These are phyloP conservation scores for Sesamia nonagrioides DNA, from an alignment of 1,140 invertebrate genomes.

Conservation along the genomic window DNA sequence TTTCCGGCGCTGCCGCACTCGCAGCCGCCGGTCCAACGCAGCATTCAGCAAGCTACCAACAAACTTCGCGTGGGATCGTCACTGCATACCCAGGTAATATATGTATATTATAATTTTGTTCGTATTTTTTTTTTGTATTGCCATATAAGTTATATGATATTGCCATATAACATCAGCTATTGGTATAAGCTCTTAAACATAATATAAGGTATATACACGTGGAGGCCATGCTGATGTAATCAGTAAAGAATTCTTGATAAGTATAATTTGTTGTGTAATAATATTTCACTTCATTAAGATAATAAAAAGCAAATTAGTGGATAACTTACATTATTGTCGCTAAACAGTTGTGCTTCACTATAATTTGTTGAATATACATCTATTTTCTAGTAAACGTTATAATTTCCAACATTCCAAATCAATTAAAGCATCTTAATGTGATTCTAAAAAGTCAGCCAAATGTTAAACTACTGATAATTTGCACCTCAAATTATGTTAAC, in stretches of 20 bases:
- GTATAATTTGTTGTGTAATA: conserved; percentile 42
- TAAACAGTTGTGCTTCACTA: neutral
- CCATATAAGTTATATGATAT: no score
- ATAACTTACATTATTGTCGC: conserved; percentile 26
- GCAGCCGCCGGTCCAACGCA: conserved; percentile 87
- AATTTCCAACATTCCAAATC: no score
- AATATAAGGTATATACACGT: neutral
- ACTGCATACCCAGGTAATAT: conserved; percentile 94
- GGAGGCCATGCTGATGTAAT: conserved; percentile 30
- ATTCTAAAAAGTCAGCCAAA: no score
- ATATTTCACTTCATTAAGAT: conserved; percentile 38
- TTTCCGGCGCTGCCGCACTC: conserved; percentile 96
- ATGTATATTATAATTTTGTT: no score
- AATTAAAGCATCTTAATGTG: no score
- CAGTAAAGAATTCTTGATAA: conserved; percentile 40
- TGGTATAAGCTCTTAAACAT: neutral
- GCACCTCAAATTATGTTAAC: no score
- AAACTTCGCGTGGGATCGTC: conserved; percentile 93
- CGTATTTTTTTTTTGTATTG: no score
- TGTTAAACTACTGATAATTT: no score
- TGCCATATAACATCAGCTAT: neutral
- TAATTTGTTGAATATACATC: neutral
- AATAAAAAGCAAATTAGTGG: conserved; percentile 34
- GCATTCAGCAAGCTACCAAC: conserved; percentile 89
- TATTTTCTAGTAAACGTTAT: no score